A percentile compares a stretch with the other conserved stretches of the same genome.
Evolutionary conservation across 2,113 vertebrate species (phyloP).

Genomic region (Paraplagusia blochii): DNA sequence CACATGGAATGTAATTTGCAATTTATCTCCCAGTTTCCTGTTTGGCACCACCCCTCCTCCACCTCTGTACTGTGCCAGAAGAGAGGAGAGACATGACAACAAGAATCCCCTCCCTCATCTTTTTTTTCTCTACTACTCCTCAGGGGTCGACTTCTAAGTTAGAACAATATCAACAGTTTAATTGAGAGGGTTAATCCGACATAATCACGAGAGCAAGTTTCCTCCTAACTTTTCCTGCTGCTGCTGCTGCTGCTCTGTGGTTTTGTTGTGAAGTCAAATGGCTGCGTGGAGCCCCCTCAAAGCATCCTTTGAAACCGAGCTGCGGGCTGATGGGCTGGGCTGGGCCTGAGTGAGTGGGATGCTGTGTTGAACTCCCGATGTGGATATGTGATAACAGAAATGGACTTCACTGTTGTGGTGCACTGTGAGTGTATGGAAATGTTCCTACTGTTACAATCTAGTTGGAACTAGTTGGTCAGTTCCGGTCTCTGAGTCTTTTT

Average conservation of each 20-base stretch:
- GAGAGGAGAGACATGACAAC: background rate
- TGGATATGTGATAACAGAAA: constrained; percentile 56
- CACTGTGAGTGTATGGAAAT: constrained; percentile 10
- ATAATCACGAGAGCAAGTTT: constrained; percentile 8
- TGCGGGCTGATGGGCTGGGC: constrained; percentile 28
- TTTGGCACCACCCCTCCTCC: constrained; percentile 12
- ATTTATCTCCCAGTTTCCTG: constrained; percentile 54
- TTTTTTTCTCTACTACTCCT: constrained; percentile 23
- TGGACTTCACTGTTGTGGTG: constrained; percentile 23
- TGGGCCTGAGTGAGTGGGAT: constrained; percentile 32
- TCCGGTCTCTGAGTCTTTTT: too few relatives aligned
- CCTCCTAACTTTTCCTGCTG: constrained; percentile 17
- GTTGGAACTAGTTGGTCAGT: too few relatives aligned
- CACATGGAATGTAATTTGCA: constrained; percentile 57
- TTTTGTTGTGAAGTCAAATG: constrained; percentile 13
- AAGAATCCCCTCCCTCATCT: background rate
- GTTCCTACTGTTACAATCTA: background rate
- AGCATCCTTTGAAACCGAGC: constrained; percentile 39
- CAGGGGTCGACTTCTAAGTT: constrained; percentile 12
- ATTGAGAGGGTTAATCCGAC: constrained; percentile 30
- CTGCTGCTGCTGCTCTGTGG: constrained; percentile 29
- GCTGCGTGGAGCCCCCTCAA: constrained; percentile 32
- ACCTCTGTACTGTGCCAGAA: constrained; percentile 5
- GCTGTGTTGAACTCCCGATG: constrained; percentile 56
- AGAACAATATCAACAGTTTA: constrained; percentile 25